These are phyloP conservation scores for Pygoscelis adeliae DNA, from an alignment of 2,113 vertebrate species.

Conservation along the genomic window DNA sequence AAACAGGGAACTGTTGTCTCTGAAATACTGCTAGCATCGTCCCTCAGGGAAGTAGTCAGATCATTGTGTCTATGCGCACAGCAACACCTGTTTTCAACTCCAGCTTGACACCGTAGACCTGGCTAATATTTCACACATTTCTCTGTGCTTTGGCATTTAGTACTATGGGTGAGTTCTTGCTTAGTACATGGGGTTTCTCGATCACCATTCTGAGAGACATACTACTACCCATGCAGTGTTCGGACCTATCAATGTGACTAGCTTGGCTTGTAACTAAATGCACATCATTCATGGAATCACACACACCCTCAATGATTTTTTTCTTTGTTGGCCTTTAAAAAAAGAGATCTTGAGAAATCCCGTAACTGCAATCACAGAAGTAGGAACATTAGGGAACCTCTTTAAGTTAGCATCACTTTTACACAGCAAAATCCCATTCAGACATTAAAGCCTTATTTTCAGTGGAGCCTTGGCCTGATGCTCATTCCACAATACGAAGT, in stretches of 20 bases:
- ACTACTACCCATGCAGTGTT: neutral
- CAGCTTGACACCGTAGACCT: neutral
- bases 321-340: neutral
- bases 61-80: neutral
- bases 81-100: neutral
- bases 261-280: neutral
- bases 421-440: neutral
- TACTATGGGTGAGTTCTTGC: neutral
- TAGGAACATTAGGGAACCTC: neutral
- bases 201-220: neutral
- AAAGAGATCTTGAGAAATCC: neutral
- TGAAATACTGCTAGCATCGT: neutral
- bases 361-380: neutral
- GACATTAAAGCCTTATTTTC: neutral
- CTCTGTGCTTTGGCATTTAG: neutral
- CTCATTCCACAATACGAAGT: neutral
- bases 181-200: neutral
- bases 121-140: neutral
- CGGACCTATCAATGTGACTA: rapidly evolving
- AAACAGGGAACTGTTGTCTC: neutral
- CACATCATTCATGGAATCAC: neutral
- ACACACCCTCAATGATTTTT: neutral
- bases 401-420: neutral
- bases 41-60: neutral
- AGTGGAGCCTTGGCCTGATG: neutral